Percentiles rank a stretch among this genome's conserved stretches.
phyloP scores from a whole-genome alignment of 2,113 vertebrate genomes.

The Trogon melanurus region DNA sequence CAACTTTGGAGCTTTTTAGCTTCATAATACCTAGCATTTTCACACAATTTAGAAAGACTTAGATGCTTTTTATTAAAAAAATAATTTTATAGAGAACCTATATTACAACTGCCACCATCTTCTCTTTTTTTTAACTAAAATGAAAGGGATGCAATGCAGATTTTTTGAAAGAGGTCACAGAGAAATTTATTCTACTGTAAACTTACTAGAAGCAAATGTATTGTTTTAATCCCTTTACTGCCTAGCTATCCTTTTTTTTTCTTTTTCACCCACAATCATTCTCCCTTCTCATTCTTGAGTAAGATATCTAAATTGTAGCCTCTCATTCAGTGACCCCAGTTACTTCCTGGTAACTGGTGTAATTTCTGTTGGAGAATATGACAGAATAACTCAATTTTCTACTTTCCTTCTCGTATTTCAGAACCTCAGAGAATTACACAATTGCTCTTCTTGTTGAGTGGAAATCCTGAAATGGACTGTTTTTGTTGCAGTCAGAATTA shows the following conservation, averaged over 20 bases:
- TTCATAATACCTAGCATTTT: not conserved
- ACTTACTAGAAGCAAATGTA: not conserved
- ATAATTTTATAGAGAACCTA: not conserved
- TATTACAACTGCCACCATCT: not conserved
- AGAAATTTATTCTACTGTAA: not conserved
- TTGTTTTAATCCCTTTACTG: not conserved
- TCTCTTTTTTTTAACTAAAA: not conserved
- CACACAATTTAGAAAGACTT: not conserved
- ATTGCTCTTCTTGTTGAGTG: not conserved
- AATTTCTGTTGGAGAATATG: not conserved
- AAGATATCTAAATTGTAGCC: not conserved
- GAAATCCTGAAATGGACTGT: slow-evolving; percentile 38
- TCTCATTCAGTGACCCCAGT: not conserved
- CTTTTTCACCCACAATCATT: not conserved
- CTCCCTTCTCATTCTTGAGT: not conserved
- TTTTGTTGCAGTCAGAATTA: slow-evolving; percentile 10
- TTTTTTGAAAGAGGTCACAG: not conserved
- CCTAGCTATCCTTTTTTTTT: not conserved
- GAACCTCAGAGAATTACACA: not conserved
- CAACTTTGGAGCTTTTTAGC: slow-evolving; percentile 4
- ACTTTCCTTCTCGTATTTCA: not conserved
- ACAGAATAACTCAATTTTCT: not conserved
- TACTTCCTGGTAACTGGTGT: not conserved
- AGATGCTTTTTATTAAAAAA: not conserved
- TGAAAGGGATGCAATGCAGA: not conserved